Evolutionary conservation across 2,888 invertebrate genomes (phyloP), one percentile per base, ranked within the genome.

Genomic region (Bombyx huttoni): DNA sequence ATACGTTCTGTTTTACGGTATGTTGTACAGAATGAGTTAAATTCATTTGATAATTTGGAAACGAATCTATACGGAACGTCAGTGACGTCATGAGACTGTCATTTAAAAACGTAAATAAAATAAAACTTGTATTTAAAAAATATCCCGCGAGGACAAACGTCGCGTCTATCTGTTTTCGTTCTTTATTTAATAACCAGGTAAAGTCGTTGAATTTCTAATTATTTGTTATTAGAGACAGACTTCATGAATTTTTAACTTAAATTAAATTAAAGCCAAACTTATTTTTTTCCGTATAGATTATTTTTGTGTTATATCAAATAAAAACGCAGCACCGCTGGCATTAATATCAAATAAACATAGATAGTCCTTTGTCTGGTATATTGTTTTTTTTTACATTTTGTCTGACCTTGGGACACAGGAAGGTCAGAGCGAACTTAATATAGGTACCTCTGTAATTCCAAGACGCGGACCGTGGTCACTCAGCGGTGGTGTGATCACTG

Each of bases 341-440:
- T 34, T 56, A 58, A 50, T 53, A 52, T 55, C 56, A 54, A 56
- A 54, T 10, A 40, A 40, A 10, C 40, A 40, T 24, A 14, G 53
- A 50, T 56, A 52, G 57, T 56, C 51, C 55, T 55, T 55, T 53
- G 54, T 50, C 51, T 40, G 12, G 40, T 40, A 13, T n/a, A 46
- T 49, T 47, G 35, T 57, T 56, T 58, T 57, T 62, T 63, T 62
- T 58, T 56, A 52, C 58, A 53, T 59, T 62, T 54, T 56, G 47
- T 60, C 52, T 79, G 83, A 85, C 85, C 85, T 86, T 84, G 77
- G 72, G 51, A 46, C 54, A 54, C 24, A 64, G 73, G 70, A 86
- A 86, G 85, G 85, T 86, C 85, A 81, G 63, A 67, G 62, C 62
- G 60, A 59, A 75, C 77, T 84, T 79, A 80, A 78, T 75, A 77